phyloP scores from a whole-genome alignment of 2,888 invertebrate species.

The Pristionchus entomophagus region DNA sequence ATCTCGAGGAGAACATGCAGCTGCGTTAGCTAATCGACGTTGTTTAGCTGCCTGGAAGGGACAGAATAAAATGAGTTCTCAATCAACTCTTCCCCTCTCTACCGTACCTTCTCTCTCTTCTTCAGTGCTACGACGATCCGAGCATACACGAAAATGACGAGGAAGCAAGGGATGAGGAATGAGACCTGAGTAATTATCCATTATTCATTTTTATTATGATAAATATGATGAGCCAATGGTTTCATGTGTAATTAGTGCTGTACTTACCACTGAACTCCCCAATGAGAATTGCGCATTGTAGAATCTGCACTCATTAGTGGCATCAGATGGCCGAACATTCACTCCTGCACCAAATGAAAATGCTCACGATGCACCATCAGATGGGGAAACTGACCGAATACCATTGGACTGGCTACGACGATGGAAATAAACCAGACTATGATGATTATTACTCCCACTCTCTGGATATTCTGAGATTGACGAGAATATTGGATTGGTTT shows the following conservation, averaged over 20 bases:
- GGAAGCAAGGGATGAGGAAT: slow-evolving; percentile 78
- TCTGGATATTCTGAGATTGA: slow-evolving; percentile 91
- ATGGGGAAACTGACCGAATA: slow-evolving; percentile 83
- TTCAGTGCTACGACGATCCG: slow-evolving; percentile 76
- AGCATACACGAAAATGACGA: slow-evolving; percentile 79
- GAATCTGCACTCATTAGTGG: slow-evolving; percentile 77
- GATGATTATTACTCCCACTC: slow-evolving; percentile 93
- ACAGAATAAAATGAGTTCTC: neutral
- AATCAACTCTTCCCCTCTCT: slow-evolving; percentile 55
- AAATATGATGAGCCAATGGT: neutral
- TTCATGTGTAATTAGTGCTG: neutral
- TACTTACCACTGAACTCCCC: slow-evolving; percentile 76
- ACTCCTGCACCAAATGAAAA: slow-evolving; percentile 61
- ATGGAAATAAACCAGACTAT: slow-evolving; percentile 96
- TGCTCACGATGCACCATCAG: neutral
- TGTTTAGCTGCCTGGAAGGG: slow-evolving; percentile 22
- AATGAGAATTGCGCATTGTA: slow-evolving; percentile 79
- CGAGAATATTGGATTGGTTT: slow-evolving; percentile 99
- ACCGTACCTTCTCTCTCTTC: slow-evolving; percentile 73
- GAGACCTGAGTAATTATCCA: neutral
- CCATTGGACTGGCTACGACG: slow-evolving; percentile 94
- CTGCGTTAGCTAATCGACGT: slow-evolving; percentile 36
- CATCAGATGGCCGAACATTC: slow-evolving; percentile 70
- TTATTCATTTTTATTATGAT: neutral
- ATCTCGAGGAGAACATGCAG: slow-evolving; percentile 37